phyloP scores from a whole-genome alignment of 2,113 vertebrate genomes.

The Grus americana region DNA sequence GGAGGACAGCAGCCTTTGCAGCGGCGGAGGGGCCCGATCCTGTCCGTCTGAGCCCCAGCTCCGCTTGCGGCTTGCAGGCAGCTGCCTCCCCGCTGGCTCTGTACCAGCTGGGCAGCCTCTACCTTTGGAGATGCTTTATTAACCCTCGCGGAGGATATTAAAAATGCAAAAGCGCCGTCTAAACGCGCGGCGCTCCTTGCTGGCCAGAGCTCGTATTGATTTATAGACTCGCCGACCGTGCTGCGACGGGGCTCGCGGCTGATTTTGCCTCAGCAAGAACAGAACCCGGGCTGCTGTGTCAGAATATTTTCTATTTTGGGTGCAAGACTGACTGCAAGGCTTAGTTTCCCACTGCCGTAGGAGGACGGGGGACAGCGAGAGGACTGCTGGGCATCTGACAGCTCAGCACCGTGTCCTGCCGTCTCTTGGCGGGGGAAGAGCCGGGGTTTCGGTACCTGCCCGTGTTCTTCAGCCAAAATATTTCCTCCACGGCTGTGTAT shows the following conservation, averaged over 20 bases:
- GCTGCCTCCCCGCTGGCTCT: not conserved
- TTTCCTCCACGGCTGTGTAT: not conserved
- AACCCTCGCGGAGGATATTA: not conserved
- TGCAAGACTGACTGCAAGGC: not conserved
- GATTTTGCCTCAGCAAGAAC: not conserved
- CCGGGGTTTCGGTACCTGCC: not conserved
- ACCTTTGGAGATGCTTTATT: not conserved
- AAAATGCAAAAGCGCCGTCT: not conserved
- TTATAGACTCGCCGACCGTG: not conserved
- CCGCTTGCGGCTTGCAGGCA: not conserved
- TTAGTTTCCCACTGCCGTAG: not conserved
- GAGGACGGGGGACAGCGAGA: not conserved
- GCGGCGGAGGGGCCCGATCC: not conserved
- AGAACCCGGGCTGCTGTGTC: not conserved
- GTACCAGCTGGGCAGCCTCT: not conserved
- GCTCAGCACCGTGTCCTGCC: not conserved
- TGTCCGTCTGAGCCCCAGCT: too few relatives aligned
- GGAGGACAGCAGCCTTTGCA: not conserved
- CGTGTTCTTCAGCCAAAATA: not conserved
- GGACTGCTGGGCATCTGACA: not conserved
- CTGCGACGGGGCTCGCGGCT: not conserved
- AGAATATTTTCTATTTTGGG: not conserved
- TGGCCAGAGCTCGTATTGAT: rapidly evolving
- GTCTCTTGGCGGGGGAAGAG: not conserved
- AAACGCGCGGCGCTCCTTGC: not conserved